Evolutionary conservation across 1,140 invertebrate species (phyloP).

Genomic region (Pissodes strobi): DNA sequence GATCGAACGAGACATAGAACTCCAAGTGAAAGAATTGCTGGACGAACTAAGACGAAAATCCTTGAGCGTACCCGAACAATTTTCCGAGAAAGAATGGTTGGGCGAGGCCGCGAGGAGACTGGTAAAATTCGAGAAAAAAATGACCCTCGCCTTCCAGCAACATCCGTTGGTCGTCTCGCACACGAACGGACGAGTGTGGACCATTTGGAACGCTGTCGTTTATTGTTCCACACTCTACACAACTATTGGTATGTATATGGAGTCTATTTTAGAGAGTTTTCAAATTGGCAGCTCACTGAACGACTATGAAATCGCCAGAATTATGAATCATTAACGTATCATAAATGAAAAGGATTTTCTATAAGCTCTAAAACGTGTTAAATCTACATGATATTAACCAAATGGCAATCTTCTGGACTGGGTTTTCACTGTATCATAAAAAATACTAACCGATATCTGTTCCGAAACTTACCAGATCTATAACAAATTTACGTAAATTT

Average conservation of each 20-base stretch:
- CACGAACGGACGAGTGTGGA: conserved; percentile 66
- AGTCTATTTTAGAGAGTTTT: no score
- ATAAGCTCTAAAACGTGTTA: no score
- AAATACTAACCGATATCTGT: no score
- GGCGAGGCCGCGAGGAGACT: conserved; percentile 57
- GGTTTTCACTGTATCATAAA: no score
- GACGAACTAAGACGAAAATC: conserved; percentile 45
- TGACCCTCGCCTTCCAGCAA: conserved; percentile 61
- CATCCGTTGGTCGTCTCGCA: conserved; percentile 50
- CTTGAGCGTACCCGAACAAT: conserved; percentile 42
- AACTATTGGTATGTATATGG: conserved; percentile 78
- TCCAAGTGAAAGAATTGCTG: conserved; percentile 57
- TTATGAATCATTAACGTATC: no score
- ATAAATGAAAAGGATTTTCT: no score
- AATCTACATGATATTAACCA: no score
- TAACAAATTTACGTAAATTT: no score
- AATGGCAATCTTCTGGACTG: no score
- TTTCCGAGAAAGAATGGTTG: conserved; percentile 56
- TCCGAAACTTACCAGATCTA: no score
- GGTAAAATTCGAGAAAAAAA: conserved; percentile 61
- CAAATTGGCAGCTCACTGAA: no score
- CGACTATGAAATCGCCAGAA: no score
- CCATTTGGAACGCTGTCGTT: conserved; percentile 88
- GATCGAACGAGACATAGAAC: conserved; percentile 59
- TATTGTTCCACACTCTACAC: conserved; percentile 92